Evolutionary conservation across 2,113 vertebrate genomes (phyloP).

Genomic region (Charina bottae): DNA sequence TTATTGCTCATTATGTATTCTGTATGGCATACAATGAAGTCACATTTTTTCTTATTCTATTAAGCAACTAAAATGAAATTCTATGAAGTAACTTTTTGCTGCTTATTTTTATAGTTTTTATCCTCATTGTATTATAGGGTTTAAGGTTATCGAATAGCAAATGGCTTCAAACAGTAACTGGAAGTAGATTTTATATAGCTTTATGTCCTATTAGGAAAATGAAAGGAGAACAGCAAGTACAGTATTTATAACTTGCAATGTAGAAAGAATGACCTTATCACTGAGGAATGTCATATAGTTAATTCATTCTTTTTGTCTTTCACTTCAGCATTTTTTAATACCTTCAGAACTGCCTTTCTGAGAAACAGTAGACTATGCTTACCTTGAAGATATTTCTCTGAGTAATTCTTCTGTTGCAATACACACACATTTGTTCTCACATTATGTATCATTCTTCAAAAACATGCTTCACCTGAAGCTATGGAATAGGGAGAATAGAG

Average conservation of each 20-base stretch:
- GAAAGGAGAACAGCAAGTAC: constrained; percentile 9
- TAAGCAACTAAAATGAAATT: not conserved
- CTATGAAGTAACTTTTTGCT: not conserved
- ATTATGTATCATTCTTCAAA: not conserved
- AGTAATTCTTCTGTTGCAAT: not conserved
- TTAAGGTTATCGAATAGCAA: not conserved
- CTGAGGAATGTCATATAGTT: not conserved
- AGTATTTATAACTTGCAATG: not conserved
- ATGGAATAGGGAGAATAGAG: too few species aligned
- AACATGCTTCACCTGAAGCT: not conserved
- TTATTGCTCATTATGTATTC: not conserved
- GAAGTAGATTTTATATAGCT: constrained; percentile 2
- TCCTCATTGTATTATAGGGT: not conserved
- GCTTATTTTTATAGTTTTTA: not conserved
- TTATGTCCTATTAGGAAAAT: not conserved
- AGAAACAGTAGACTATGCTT: constrained; percentile 4
- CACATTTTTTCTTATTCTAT: not conserved
- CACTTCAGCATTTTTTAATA: not conserved
- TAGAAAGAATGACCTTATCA: constrained; percentile 3
- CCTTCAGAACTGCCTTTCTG: not conserved
- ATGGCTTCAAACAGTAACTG: not conserved
- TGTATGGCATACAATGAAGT: not conserved
- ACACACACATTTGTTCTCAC: not conserved
- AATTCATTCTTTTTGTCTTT: fast-evolving
- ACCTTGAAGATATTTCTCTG: not conserved